phyloP scores from a whole-genome alignment of 53 echinoderm and acorn worm genomes.

The Astropecten irregularis region DNA sequence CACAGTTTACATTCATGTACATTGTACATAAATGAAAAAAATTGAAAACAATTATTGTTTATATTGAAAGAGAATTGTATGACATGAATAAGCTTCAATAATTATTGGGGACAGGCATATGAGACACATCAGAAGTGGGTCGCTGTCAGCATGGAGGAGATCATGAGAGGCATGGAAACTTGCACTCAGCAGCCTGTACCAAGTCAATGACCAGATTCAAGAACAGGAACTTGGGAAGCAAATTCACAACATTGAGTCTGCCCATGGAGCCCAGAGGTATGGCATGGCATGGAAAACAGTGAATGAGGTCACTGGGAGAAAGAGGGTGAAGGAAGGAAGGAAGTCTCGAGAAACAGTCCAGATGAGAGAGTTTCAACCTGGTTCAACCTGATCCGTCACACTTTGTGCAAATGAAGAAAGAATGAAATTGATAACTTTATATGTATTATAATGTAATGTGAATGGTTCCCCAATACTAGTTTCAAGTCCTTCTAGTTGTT shows the following conservation, averaged over 20 bases:
- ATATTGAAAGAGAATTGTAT: no score
- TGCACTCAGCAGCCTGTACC: background rate
- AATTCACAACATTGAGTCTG: background rate
- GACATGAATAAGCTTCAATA: no score
- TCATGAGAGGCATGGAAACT: background rate
- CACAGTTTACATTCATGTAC: no score
- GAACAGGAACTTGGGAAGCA: background rate
- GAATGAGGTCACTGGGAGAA: slow-evolving; percentile 46
- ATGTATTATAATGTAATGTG: no score
- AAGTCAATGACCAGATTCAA: background rate
- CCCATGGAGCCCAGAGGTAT: slow-evolving; percentile 21
- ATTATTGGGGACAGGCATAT: background rate
- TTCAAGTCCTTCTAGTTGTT: no score
- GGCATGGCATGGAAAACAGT: slow-evolving; percentile 39
- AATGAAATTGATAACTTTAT: no score
- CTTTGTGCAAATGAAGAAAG: no score
- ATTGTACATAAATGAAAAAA: no score
- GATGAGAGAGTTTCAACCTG: slow-evolving; percentile 11
- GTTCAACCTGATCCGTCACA: no score
- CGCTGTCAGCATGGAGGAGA: background rate
- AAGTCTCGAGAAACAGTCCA: slow-evolving; percentile 28
- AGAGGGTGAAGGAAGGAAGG: slow-evolving; percentile 22
- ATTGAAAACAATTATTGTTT: no score
- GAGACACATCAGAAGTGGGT: background rate
- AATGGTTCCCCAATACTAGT: no score